Conservation (phyloP, 2,797 vertebrate species). For the Salmo trutta region DNA sequence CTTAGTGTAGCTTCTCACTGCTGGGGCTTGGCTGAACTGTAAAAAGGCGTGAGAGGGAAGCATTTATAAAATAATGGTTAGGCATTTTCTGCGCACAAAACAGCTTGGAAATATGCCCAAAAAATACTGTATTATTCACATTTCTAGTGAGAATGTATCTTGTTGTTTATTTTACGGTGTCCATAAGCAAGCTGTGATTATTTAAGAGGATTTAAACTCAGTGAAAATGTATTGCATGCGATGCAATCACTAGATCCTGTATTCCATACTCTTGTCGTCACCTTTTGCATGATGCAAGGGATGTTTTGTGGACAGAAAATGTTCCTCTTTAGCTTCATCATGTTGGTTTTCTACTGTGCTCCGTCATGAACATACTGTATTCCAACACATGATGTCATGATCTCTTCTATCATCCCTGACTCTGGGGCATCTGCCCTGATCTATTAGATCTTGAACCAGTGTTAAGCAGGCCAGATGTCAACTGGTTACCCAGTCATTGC, state of each 20-base stretch:
- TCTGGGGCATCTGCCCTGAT: background rate
- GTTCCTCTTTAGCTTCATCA: background rate
- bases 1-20: conserved; percentile 87
- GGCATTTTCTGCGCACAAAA: background rate
- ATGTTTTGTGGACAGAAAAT: background rate
- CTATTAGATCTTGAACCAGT: background rate
- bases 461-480: background rate
- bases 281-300: background rate
- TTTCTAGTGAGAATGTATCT: background rate
- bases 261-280: background rate
- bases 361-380: background rate
- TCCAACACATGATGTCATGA: background rate
- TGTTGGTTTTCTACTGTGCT: background rate
- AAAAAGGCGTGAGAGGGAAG: conserved; percentile 41
- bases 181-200: background rate
- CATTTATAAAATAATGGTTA: background rate
- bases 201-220: background rate
- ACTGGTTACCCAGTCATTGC: background rate
- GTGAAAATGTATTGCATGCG: background rate
- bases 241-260: too few relatives aligned
- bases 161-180: background rate
- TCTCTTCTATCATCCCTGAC: background rate
- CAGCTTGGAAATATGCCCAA: background rate
- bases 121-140: background rate
- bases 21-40: conserved; percentile 86